Conservation (phyloP, 2,888 invertebrate genomes). For the Galerucella calmariensis region DNA sequence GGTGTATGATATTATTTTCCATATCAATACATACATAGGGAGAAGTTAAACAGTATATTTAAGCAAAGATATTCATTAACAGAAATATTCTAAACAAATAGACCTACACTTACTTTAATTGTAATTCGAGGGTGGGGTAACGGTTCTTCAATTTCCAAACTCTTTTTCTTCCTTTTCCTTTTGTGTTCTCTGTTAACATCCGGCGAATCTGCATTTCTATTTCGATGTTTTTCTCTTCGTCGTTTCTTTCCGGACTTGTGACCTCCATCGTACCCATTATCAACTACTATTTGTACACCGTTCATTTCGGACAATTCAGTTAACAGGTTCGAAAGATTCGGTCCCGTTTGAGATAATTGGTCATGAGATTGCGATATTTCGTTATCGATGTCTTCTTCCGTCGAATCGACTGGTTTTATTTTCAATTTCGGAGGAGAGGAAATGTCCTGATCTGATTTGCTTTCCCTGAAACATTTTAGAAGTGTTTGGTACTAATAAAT, state of each 20-base stretch:
- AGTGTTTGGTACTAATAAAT: conserved; percentile 11
- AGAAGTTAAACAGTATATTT: too few relatives aligned
- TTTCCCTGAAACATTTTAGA: conserved; percentile 36
- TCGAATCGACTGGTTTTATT: conserved; percentile 61
- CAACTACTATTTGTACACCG: conserved; percentile 50
- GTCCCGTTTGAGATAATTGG: conserved; percentile 12
- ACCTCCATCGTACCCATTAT: conserved; percentile 45
- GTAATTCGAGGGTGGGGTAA: conserved; percentile 81
- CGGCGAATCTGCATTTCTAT: conserved; percentile 72
- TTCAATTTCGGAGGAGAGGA: conserved; percentile 59
- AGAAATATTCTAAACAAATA: neutral
- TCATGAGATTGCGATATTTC: neutral
- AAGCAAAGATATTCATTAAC: too few relatives aligned
- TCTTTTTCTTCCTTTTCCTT: conserved; percentile 84
- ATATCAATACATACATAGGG: too few relatives aligned
- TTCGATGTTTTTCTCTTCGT: conserved; percentile 81
- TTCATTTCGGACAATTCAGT: conserved; percentile 45
- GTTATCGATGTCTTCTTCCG: neutral
- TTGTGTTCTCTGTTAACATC: conserved; percentile 80
- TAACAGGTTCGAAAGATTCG: conserved; percentile 21
- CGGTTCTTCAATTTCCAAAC: conserved; percentile 71
- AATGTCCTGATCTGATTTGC: conserved; percentile 45
- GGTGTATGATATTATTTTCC: too few relatives aligned
- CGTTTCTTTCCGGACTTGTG: conserved; percentile 75
- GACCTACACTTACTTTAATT: conserved; percentile 73